Base-by-base conservation (phyloP, 1,140 invertebrate species). In the Micrasema longulum region DNA sequence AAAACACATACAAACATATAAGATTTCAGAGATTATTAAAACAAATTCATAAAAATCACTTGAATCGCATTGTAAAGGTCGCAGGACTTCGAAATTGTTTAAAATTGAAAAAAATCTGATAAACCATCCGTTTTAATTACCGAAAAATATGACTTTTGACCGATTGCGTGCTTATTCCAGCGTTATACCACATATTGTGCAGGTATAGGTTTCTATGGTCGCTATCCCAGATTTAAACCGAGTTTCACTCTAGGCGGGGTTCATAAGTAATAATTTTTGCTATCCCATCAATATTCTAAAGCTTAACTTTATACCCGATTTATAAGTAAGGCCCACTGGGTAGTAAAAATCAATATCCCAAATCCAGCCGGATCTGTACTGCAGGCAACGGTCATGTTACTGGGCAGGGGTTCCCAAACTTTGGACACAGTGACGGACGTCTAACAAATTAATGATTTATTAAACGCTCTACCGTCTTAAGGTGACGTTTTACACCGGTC, bases 391-490 rank as follows among this genome's bases (percentile, higher is more conserved):
- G 41, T n/a, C 7, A 11, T 45, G 41, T 45, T 45, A 45, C 41
- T 20, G 48, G 48, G 16, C 48, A 50, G 48, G 22, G 48, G 22
- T 50, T 50, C 48, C 48, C 22, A 50, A 50, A 22, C 48, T 20
- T 10, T 20, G 48, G 48, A 45, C 14, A 50, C 48, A 20, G 48
- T 50, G 10, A 50, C 11, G 41, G 41, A 20, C n/a, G 20, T 3
- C 48, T 14, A 20, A 18, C 48, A 16, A 18, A 16, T 18, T 2
- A 22, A 20, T 50, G 48, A 50, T 50, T 50, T 10, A 50, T 50
- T 50, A 50, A 10, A 50, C n/a, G 48, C 22, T 18, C 16, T 18
- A 50, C n/a, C 11, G 48, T 50, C 48, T 20, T 10, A 9, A 50
- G 48, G 14, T 50, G 48, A 50, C 48, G 48, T 22, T 22, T 50